These are phyloP conservation scores for Danionella cerebrum DNA, from an alignment of 2,113 vertebrate species.

Conservation along the genomic window DNA sequence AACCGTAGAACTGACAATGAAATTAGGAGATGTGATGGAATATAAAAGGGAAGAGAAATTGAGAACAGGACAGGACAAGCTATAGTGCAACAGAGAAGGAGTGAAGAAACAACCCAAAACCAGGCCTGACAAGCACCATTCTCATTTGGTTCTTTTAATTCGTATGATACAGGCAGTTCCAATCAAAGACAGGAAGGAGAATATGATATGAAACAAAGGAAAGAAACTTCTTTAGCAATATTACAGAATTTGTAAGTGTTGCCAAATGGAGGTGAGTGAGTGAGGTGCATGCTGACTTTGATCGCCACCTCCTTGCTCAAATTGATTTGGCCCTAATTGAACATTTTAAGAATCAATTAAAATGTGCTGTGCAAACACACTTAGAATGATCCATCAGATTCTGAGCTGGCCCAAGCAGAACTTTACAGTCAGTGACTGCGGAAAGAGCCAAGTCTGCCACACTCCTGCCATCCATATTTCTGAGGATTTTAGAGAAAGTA, in stretches of 20 bases:
- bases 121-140: too few relatives aligned
- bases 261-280: neutral
- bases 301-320: conserved; percentile 27
- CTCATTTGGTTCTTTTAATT: too few relatives aligned
- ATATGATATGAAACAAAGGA: neutral
- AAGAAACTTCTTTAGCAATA: neutral
- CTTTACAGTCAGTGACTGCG: conserved; percentile 2
- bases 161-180: neutral
- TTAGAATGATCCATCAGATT: conserved; percentile 20
- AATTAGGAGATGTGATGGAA: too few relatives aligned
- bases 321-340: conserved; percentile 33
- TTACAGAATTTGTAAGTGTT: conserved; percentile 11
- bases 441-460: conserved; percentile 9
- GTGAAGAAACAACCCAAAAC: too few relatives aligned
- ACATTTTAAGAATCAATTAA: conserved; percentile 36
- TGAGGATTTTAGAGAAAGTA: conserved; percentile 15
- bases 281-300: conserved; percentile 22
- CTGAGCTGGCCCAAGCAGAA: conserved; percentile 13
- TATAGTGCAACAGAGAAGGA: too few relatives aligned
- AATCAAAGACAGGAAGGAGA: neutral
- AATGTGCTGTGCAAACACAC: conserved; percentile 37
- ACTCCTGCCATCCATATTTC: neutral
- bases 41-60: too few relatives aligned
- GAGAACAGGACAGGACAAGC: too few relatives aligned
- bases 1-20: too few relatives aligned